phyloP scores from a whole-genome alignment of 2,113 vertebrate genomes.

The Steatornis caripensis region DNA sequence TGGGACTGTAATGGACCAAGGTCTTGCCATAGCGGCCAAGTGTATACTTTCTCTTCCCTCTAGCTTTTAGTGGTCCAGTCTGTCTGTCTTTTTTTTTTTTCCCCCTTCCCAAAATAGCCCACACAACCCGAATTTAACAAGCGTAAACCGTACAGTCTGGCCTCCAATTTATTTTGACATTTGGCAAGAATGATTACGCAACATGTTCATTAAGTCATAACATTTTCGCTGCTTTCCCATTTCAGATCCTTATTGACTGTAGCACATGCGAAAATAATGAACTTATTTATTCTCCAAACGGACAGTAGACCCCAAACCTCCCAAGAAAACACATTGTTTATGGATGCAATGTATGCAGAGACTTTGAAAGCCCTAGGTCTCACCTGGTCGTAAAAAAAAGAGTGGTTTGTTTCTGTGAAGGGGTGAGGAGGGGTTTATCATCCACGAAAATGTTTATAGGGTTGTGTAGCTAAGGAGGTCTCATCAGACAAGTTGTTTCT shows the following conservation, averaged over 20 bases:
- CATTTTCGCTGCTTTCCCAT: conserved; percentile 44
- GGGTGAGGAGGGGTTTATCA: background rate
- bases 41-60: background rate
- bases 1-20: background rate
- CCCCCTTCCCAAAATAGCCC: background rate
- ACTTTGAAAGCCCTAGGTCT: background rate
- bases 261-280: conserved; percentile 44
- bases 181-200: conserved; percentile 55
- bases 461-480: background rate
- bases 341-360: background rate
- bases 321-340: background rate
- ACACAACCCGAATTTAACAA: conserved; percentile 37
- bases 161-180: conserved; percentile 62
- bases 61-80: background rate
- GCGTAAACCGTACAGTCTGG: conserved; percentile 12
- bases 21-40: background rate
- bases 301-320: conserved; percentile 10
- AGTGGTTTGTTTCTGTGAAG: background rate
- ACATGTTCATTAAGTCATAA: conserved; percentile 25
- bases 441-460: background rate
- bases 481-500: conserved; percentile 25
- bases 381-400: background rate
- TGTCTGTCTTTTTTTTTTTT: background rate
- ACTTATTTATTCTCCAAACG: conserved; percentile 9
- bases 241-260: conserved; percentile 38